Evolutionary conservation across 2,113 vertebrate species (phyloP).

Genomic region (Epinephelus lanceolatus): DNA sequence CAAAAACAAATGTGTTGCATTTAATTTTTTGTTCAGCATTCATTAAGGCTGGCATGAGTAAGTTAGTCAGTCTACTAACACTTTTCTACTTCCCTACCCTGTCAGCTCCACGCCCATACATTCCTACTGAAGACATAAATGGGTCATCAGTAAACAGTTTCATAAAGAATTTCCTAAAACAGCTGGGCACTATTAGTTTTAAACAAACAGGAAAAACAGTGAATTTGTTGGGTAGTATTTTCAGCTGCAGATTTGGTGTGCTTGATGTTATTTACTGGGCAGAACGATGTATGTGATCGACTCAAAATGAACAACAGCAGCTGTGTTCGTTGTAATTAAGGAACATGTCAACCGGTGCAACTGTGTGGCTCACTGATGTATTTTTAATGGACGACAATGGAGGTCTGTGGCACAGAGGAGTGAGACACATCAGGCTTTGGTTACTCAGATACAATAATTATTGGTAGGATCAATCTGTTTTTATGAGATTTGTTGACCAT

Average conservation of each 20-base stretch:
- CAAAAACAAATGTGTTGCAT: too few species aligned
- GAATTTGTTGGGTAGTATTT: not conserved
- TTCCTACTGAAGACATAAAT: too few species aligned
- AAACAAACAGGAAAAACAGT: not conserved
- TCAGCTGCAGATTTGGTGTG: not conserved
- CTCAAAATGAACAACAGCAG: not conserved
- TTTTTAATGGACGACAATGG: slow-evolving; percentile 1
- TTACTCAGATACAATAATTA: not conserved
- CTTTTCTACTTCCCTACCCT: not conserved
- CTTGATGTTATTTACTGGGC: too few species aligned
- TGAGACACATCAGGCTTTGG: not conserved
- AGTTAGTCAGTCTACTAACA: not conserved
- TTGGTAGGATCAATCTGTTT: not conserved
- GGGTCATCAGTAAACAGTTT: not conserved
- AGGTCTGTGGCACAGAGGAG: not conserved
- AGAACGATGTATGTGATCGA: not conserved
- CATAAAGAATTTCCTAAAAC: not conserved
- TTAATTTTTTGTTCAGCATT: too few species aligned
- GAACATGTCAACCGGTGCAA: not conserved
- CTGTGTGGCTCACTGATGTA: not conserved
- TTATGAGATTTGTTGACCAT: not conserved
- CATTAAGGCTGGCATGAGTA: too few species aligned
- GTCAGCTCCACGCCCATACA: not conserved
- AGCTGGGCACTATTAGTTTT: not conserved
- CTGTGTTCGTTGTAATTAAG: not conserved